Conservation (phyloP, 2,888 invertebrate genomes). For the Agriotes lineatus region DNA sequence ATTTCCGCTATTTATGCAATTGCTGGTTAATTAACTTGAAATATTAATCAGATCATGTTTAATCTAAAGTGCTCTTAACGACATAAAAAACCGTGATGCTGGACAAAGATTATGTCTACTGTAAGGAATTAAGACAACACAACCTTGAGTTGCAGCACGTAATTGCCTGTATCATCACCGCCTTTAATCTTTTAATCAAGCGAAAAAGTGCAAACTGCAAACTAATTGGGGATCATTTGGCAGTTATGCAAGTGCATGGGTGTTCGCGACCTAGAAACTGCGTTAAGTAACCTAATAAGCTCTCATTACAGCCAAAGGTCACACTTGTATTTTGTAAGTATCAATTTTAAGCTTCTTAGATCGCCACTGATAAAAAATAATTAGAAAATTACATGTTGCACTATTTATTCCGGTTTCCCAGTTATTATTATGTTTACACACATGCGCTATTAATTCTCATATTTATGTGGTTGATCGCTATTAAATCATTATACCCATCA, state of each 20-base stretch:
- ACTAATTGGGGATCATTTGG: slow-evolving; percentile 43
- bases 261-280: slow-evolving; percentile 38
- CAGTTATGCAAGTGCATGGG: slow-evolving; percentile 45
- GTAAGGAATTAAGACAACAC: slow-evolving; percentile 18
- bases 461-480: not conserved
- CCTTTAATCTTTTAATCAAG: slow-evolving; percentile 45
- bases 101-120: not conserved
- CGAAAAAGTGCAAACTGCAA: slow-evolving; percentile 45
- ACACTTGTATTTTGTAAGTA: slow-evolving; percentile 26
- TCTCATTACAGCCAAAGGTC: slow-evolving; percentile 38
- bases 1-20: no score
- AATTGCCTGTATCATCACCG: slow-evolving; percentile 37
- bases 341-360: slow-evolving; percentile 33
- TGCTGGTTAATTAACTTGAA: no score
- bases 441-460: not conserved
- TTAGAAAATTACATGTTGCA: slow-evolving; percentile 35
- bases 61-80: no score
- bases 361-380: slow-evolving; percentile 33
- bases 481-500: not conserved
- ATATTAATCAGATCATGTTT: no score
- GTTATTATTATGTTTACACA: slow-evolving; percentile 34
- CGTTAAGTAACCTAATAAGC: slow-evolving; percentile 27
- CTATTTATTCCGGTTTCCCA: slow-evolving; percentile 21
- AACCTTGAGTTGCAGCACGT: slow-evolving; percentile 40
- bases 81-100: not conserved